Evolutionary conservation across 2,113 vertebrate genomes (phyloP), one percentile per base, ranked within the genome.

Genomic region (Murina feae): DNA sequence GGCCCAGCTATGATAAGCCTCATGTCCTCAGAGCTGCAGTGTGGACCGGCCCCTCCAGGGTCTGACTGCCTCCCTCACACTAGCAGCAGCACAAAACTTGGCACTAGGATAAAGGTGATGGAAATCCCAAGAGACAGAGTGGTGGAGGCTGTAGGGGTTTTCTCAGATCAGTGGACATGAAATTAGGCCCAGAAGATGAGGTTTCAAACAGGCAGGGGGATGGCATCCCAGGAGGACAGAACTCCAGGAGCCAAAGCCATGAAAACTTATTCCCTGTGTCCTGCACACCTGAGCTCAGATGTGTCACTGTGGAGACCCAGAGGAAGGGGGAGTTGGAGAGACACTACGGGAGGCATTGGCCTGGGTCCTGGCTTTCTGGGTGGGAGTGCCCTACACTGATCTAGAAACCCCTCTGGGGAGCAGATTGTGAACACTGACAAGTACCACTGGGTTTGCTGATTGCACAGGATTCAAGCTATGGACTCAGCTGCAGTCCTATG

Each of bases 241-340:
- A 7, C 11, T 32, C 0, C 11, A 65, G 37, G 17, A 53, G 32
- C n/a, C 76, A 47, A 55, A 32, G 21, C 12, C 12, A 5, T 85
- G 6, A 78, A 9, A 37, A 35, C 9, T 37, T 6, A 0, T 7
- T 18, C 0, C 7, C 37, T 9, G 1, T 71, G 20, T 12, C n/a
- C 35, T 42, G 58, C n/a, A 30, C 30, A 47, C 74, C 12, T 44
- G 55, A 47, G 69, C 37, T 66, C 17, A 23, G 23, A 60, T 12
- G 17, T 12, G 82, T 20, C 60, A 60, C 39, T 5, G 44, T 93
- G 89, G 96, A 95, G 96, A 96, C 2, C 10, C 79, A 95, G 49
- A 76, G 42, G 53, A 79, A 42, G 49, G 11, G 30, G 69, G 42
- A 60, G 2, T 53, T 35, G 23, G 32, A 63, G 63, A 28, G 51